Evolutionary conservation across 2,797 vertebrate species (phyloP).

Genomic region (Galaxias olidus): DNA sequence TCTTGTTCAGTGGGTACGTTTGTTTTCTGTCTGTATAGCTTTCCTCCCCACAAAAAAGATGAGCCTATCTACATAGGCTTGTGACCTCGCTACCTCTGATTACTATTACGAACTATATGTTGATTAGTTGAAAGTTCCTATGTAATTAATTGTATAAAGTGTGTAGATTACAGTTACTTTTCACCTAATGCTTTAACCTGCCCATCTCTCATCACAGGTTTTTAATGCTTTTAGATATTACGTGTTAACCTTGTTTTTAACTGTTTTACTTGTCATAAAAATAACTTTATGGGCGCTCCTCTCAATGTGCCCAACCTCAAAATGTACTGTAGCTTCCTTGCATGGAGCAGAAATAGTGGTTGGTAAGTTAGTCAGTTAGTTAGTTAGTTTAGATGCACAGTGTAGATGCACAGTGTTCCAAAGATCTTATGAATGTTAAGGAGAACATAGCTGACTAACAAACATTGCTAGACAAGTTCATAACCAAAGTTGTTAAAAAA

Average conservation of each 20-base stretch:
- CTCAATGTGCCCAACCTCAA: constrained; percentile 67
- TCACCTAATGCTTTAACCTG: constrained; percentile 80
- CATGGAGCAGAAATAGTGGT: constrained; percentile 66
- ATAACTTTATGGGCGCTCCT: constrained; percentile 64
- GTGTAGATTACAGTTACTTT: constrained; percentile 78
- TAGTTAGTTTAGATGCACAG: constrained; percentile 70
- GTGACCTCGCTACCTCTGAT: constrained; percentile 94
- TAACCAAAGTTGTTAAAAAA: constrained; percentile 77
- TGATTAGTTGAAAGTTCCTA: constrained; percentile 85
- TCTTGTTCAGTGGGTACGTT: constrained; percentile 82
- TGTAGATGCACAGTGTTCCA: constrained; percentile 73
- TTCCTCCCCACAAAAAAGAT: constrained; percentile 73
- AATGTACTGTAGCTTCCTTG: constrained; percentile 73
- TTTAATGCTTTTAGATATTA: constrained; percentile 74
- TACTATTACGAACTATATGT: constrained; percentile 83
- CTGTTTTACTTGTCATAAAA: constrained; percentile 58
- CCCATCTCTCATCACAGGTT: constrained; percentile 83
- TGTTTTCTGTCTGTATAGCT: constrained; percentile 77
- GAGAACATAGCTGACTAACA: constrained; percentile 77
- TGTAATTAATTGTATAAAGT: constrained; percentile 91
- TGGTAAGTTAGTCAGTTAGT: constrained; percentile 22
- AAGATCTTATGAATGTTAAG: constrained; percentile 79
- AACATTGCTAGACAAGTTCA: constrained; percentile 78
- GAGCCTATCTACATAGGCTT: constrained; percentile 81
- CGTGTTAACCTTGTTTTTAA: constrained; percentile 66